Conservation (phyloP, 2,888 invertebrate genomes). For the Erebia aethiops region DNA sequence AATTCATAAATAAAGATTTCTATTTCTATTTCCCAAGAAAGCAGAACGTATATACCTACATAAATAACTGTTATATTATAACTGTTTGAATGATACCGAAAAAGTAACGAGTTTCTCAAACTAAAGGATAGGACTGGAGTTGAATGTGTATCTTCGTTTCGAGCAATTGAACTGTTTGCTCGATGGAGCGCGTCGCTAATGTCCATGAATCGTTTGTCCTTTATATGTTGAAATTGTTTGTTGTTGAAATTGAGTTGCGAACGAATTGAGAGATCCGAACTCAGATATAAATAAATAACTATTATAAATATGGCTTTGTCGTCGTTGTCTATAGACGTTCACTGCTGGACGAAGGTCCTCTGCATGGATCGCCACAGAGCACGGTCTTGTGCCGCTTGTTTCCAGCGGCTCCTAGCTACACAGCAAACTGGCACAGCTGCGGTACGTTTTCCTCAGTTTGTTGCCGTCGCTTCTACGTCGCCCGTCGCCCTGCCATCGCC, state of each 20-base stretch:
- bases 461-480: too few species aligned
- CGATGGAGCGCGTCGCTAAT: slow-evolving; percentile 24
- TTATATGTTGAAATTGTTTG: slow-evolving; percentile 23
- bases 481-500: too few species aligned
- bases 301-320: background rate
- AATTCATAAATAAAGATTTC: too few species aligned
- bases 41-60: background rate
- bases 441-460: too few species aligned
- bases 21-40: too few species aligned
- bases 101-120: slow-evolving; percentile 16
- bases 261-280: slow-evolving; percentile 2
- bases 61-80: too few species aligned
- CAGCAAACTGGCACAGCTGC: too few species aligned
- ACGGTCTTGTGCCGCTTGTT: too few species aligned
- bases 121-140: slow-evolving; percentile 23
- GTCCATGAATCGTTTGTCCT: slow-evolving; percentile 23
- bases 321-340: too few species aligned
- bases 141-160: slow-evolving; percentile 26
- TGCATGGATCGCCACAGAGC: too few species aligned
- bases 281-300: background rate
- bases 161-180: slow-evolving; percentile 28
- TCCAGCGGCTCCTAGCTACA: too few species aligned
- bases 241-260: slow-evolving; percentile 16
- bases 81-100: slow-evolving; percentile 11
- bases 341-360: too few species aligned